Evolutionary conservation across 2,888 invertebrate genomes (phyloP).

Genomic region (Coremacera marginata): DNA sequence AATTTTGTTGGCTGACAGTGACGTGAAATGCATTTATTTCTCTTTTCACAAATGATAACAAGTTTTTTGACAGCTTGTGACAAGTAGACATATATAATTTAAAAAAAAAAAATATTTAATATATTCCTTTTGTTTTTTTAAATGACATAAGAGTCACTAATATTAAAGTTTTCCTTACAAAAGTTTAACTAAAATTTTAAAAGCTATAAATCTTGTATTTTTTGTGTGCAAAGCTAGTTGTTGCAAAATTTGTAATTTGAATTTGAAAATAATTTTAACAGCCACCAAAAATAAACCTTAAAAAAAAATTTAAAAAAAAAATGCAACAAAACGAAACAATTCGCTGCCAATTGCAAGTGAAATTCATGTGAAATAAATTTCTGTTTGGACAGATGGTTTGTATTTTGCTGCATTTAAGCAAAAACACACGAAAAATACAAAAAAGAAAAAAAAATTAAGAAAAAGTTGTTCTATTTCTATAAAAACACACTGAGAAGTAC

Average conservation of each 20-base stretch:
- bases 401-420: neutral
- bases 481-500: neutral
- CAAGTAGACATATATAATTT: no score
- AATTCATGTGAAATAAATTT: conserved; percentile 33
- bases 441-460: conserved; percentile 10
- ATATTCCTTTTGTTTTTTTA: no score
- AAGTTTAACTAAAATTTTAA: no score
- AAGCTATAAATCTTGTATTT: no score
- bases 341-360: neutral
- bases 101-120: no score
- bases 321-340: neutral
- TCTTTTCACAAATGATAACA: no score
- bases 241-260: neutral
- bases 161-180: no score
- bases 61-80: no score
- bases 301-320: neutral
- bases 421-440: neutral
- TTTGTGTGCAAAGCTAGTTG: neutral
- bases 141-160: no score
- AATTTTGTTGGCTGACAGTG: no score
- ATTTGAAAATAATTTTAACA: neutral
- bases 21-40: no score
- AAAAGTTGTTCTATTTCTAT: conserved; percentile 19
- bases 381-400: conserved; percentile 33
- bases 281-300: neutral